Base-by-base conservation (phyloP, 2,113 vertebrate genomes). In the Falcunculus frontatus region DNA sequence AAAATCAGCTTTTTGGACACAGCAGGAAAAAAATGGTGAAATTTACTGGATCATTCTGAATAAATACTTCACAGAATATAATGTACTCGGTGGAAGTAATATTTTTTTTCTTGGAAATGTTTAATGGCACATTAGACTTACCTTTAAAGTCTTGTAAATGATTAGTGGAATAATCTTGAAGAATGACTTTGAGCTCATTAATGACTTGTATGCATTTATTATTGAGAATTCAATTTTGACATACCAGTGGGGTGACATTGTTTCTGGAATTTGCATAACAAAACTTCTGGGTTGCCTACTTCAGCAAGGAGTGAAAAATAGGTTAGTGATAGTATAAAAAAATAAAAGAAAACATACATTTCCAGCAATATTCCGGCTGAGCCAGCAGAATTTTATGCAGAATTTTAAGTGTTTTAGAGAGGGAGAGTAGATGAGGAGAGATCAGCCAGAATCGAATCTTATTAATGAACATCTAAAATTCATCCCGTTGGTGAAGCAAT, bases 311-410 rank as follows among this genome's bases (percentile, higher is more conserved):
- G 18, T 46, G 73, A 47, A 70, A 89, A 91, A 70, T 62, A 77
- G 14, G n/a, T 59, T 91, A 84, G 39, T 70, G 56, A 35, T n/a
- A n/a, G 16, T 50, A n/a, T 4, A 41, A 47, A 47, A 53, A 46
- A 8, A 29, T 3, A 14, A 56, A 70, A 37, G 0, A 13, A 62
- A 62, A 29, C 8, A 26, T 6, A 41, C 0, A 0, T 69, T 90
- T 93, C 29, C 9, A 73, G 95, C 75, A 86, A 5, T 15, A 16
- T 73, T 90, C 46, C n/a, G 68, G 44, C 35, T 1, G 1, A 84
- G 78, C 11, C 47, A 69, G 79, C 44, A 84, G 22, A 70, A 78
- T 72, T 85, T 72, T 72, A 50, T 59, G 52, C 69, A 35, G 27
- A 84, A 70, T 37, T 79, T 30, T 85, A 59, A 70, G 32, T 69